Evolutionary conservation across 2,797 vertebrate species (phyloP).

Genomic region (Alosa sapidissima): DNA sequence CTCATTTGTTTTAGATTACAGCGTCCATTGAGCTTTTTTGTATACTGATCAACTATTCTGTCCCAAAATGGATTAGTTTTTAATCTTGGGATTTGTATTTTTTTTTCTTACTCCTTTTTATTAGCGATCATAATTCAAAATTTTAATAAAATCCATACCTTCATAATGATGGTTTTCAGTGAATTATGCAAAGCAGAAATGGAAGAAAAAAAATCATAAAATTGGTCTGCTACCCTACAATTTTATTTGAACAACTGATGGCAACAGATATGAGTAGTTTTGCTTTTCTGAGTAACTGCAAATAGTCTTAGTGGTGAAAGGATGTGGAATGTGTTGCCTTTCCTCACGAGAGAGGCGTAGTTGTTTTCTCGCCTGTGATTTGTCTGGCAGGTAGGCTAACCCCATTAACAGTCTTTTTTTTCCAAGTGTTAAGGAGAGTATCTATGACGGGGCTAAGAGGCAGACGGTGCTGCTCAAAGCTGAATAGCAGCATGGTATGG

Average conservation of each 20-base stretch:
- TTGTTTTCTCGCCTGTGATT: conserved; percentile 24
- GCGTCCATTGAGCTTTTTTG: not conserved
- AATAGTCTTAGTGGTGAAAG: conserved; percentile 10
- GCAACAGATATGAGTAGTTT: not conserved
- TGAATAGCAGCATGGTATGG: conserved; percentile 1
- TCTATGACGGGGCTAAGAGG: conserved; percentile 17
- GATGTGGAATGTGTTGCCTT: conserved; percentile 2
- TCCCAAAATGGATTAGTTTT: not conserved
- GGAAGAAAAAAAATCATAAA: not conserved
- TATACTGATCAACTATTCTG: not conserved
- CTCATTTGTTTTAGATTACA: not conserved
- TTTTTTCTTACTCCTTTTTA: not conserved
- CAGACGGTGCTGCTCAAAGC: not conserved
- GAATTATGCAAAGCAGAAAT: not conserved
- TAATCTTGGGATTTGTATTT: not conserved
- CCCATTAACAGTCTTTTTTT: conserved; percentile 16
- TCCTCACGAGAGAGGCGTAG: conserved; percentile 7
- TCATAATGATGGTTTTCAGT: not conserved
- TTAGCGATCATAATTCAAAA: not conserved
- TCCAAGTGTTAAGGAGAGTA: conserved; percentile 12
- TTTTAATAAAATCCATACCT: not conserved
- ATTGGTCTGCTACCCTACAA: not conserved
- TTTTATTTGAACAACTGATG: not conserved
- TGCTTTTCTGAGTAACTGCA: not conserved
- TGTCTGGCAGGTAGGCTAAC: conserved; percentile 19